phyloP scores from a whole-genome alignment of 2,888 invertebrate species.

The Lasioglossum pauxillum region DNA sequence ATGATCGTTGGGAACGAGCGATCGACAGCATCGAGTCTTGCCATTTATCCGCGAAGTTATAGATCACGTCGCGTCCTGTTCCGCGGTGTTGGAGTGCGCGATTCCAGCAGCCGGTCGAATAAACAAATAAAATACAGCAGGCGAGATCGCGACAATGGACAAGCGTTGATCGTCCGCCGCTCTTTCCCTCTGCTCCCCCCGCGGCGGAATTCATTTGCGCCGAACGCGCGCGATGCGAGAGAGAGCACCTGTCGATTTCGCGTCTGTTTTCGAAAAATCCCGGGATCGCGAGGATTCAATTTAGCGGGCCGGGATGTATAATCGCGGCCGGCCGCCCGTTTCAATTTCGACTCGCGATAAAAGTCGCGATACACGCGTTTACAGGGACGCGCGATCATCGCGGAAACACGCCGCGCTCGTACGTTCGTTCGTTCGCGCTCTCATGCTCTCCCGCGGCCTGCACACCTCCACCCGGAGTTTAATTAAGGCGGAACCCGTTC shows the following conservation, averaged over 20 bases:
- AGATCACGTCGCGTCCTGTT: not conserved
- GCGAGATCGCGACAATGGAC: constrained; percentile 40
- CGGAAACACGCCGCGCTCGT: constrained; percentile 38
- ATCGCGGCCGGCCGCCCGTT: constrained; percentile 52
- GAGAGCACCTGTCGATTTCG: constrained; percentile 70
- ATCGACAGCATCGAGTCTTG: not conserved
- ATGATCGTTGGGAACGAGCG: too few relatives aligned
- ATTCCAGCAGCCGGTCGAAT: constrained; percentile 19
- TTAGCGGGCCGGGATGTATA: constrained; percentile 58
- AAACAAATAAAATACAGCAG: constrained; percentile 39
- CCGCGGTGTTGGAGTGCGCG: not conserved
- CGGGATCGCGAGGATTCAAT: constrained; percentile 62
- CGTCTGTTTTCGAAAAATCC: constrained; percentile 63
- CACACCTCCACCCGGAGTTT: constrained; percentile 23
- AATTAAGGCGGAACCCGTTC: constrained; percentile 56
- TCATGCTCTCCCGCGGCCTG: not conserved
- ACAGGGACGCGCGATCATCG: constrained; percentile 38
- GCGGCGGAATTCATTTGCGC: constrained; percentile 41
- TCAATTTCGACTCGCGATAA: constrained; percentile 60
- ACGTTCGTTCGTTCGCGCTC: constrained; percentile 1
- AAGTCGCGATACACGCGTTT: constrained; percentile 61
- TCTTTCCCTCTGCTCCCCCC: not conserved
- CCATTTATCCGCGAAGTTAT: not conserved
- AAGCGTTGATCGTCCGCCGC: constrained; percentile 38
- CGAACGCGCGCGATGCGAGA: constrained; percentile 9